phyloP scores from a whole-genome alignment of 2,888 invertebrate species.

The Trachelus iudaicus region DNA sequence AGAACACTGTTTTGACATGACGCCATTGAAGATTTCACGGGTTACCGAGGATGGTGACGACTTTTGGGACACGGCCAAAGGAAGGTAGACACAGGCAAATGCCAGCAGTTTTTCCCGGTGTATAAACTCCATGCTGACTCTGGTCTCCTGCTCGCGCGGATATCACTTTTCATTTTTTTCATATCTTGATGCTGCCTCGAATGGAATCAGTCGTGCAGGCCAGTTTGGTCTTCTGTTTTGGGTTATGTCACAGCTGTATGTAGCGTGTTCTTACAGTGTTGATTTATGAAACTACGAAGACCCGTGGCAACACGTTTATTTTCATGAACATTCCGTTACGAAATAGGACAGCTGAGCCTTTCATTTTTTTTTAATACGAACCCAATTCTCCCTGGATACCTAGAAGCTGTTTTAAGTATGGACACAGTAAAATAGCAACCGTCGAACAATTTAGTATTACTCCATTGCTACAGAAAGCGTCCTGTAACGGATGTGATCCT shows the following conservation, averaged over 20 bases:
- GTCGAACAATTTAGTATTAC: neutral
- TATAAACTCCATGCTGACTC: conserved; percentile 41
- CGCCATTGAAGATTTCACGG: neutral
- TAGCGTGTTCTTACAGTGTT: neutral
- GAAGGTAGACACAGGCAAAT: conserved; percentile 38
- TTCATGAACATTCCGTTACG: neutral
- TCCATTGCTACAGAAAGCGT: neutral
- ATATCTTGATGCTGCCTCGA: conserved; percentile 38
- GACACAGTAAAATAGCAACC: neutral
- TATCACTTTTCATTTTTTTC: conserved; percentile 66
- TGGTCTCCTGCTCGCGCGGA: conserved; percentile 60
- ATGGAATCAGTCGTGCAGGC: neutral
- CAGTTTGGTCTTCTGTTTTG: neutral
- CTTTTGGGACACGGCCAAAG: neutral
- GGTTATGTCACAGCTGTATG: neutral
- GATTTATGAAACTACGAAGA: neutral
- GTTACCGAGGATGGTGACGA: neutral
- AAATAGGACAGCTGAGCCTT: neutral
- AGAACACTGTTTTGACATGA: neutral
- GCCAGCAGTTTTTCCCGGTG: conserved; percentile 32
- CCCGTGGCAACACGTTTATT: neutral
- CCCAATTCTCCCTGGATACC: neutral
- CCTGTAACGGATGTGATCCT: conserved; percentile 16
- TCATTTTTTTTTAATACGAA: neutral
- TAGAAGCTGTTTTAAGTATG: neutral